phyloP scores from a whole-genome alignment of 2,888 invertebrate species.

The Phasia obesa region DNA sequence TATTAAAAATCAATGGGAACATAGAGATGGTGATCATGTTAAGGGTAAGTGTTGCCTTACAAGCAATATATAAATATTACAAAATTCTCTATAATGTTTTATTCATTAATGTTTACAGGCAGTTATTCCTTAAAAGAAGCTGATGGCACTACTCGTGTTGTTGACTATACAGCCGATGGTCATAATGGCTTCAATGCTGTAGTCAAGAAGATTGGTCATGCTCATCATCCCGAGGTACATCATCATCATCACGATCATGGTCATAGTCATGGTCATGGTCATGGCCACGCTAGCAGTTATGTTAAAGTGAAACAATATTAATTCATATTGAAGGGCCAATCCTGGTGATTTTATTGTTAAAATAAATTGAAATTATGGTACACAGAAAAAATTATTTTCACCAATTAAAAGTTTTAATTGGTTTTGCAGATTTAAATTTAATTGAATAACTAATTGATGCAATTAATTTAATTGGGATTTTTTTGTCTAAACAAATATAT shows the following conservation, averaged over 20 bases:
- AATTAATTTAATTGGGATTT: no score
- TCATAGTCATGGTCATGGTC: slow-evolving; percentile 50
- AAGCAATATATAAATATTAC: neutral
- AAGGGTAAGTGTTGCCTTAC: slow-evolving; percentile 77
- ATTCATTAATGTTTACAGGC: slow-evolving; percentile 68
- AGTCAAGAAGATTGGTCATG: slow-evolving; percentile 83
- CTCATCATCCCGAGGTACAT: slow-evolving; percentile 76
- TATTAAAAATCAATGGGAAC: slow-evolving; percentile 83
- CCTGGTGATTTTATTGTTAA: no score
- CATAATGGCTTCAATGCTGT: slow-evolving; percentile 83
- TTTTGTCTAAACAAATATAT: no score
- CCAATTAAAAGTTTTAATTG: no score
- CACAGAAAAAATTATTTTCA: neutral
- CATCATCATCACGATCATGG: slow-evolving; percentile 22
- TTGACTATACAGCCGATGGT: slow-evolving; percentile 83
- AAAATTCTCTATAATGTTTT: slow-evolving; percentile 72
- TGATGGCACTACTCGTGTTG: slow-evolving; percentile 83
- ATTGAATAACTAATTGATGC: no score
- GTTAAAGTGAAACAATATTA: slow-evolving; percentile 75
- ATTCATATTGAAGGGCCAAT: neutral
- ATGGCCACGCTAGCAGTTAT: slow-evolving; percentile 78
- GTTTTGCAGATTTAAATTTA: no score
- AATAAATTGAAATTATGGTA: neutral
- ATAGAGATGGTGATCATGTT: slow-evolving; percentile 84
- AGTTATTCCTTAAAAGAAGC: slow-evolving; percentile 83